Conservation (phyloP, 2,888 invertebrate species). For the Boloria euphrosyne region DNA sequence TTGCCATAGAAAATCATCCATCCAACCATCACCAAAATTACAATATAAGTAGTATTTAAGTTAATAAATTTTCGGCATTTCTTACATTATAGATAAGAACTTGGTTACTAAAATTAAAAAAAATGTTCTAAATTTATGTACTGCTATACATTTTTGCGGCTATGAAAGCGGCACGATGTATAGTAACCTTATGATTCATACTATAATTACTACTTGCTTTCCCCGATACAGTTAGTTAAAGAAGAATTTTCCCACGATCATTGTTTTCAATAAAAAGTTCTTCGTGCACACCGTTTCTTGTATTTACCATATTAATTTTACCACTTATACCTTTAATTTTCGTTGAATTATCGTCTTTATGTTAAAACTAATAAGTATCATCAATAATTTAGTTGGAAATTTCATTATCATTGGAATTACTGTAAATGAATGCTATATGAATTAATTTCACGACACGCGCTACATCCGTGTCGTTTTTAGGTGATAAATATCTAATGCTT, state of each 20-base stretch:
- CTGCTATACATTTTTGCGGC: conserved; percentile 7
- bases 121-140: too few species aligned
- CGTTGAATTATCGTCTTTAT: conserved; percentile 32
- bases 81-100: too few species aligned
- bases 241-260: conserved; percentile 70
- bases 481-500: conserved; percentile 30
- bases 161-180: conserved; percentile 31
- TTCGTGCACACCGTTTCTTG: conserved; percentile 46
- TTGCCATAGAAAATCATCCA: too few species aligned
- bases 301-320: conserved; percentile 35
- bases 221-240: conserved; percentile 59
- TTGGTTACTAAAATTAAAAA: too few species aligned
- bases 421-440: conserved; percentile 47
- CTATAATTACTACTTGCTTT: conserved; percentile 61
- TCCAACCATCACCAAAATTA: too few species aligned
- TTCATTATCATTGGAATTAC: conserved; percentile 29
- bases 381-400: not conserved
- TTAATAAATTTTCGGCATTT: too few species aligned
- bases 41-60: too few species aligned
- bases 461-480: conserved; percentile 44
- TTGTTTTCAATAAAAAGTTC: conserved; percentile 57
- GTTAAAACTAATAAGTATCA: conserved; percentile 4
- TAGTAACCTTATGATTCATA: conserved; percentile 45
- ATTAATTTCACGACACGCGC: conserved; percentile 50
- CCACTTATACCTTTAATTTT: not conserved